Evolutionary conservation across 2,888 invertebrate genomes (phyloP).

Genomic region (Apamea anceps): DNA sequence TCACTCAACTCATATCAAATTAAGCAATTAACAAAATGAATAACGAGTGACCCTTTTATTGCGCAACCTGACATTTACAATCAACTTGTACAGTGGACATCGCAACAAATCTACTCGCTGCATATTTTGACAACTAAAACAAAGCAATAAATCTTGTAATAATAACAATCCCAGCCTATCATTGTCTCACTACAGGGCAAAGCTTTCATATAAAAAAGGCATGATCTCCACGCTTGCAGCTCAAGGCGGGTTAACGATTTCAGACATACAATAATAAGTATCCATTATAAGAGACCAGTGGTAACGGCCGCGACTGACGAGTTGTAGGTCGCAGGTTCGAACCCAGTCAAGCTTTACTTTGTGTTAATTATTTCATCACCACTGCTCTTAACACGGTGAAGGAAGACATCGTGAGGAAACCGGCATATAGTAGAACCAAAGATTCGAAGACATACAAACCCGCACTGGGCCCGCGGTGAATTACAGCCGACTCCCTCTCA

Average conservation of each 20-base stretch:
- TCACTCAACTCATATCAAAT: slow-evolving; percentile 25
- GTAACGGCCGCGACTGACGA: neutral
- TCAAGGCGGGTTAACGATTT: neutral
- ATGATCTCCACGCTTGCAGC: neutral
- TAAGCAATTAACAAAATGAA: slow-evolving; percentile 18
- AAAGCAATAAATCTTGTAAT: neutral
- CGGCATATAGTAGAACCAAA: neutral
- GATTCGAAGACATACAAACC: too few relatives aligned
- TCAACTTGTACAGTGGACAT: neutral
- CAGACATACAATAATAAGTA: neutral
- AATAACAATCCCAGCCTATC: neutral
- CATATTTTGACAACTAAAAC: neutral
- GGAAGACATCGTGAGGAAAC: neutral
- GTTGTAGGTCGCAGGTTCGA: neutral
- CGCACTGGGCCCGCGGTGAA: too few relatives aligned
- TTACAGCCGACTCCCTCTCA: neutral
- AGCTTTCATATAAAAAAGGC: neutral
- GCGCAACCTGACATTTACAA: neutral
- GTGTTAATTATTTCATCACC: neutral
- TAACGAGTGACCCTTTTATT: neutral
- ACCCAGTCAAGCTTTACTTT: neutral
- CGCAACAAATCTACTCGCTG: neutral
- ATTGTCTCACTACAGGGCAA: neutral
- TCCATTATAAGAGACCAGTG: neutral
- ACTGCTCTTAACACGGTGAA: neutral